Evolutionary conservation across 2,888 invertebrate species (phyloP), one percentile per base, ranked within the genome.

Genomic region (Zygaena filipendulae): DNA sequence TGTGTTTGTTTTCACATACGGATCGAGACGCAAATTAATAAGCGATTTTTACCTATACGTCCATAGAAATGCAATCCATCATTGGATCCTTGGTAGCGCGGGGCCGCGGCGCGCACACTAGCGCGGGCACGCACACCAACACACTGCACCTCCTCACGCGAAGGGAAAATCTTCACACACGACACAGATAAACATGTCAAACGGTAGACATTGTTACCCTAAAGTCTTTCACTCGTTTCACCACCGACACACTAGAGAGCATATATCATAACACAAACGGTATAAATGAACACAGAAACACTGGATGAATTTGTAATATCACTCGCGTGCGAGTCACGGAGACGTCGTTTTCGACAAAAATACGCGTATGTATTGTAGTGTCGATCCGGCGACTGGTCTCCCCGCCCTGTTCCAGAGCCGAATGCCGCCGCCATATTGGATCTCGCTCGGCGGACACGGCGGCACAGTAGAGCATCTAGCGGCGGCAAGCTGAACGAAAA

Each of bases 161-260:
- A 79, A 75, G 77, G 79, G 77, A 79, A 79, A 79, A 77, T 77
- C 79, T 77, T 79, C 79, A 77, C 74, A 77, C 74, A 79, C 77
- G 75, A 69, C 74, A 79, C 77, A 77, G 79, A 79, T 79, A 79
- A 79, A 79, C 79, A 79, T 79, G 79, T 79, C 79, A 79, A 79
- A 72, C 74, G 59, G 70, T 75, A 75, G 70, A 79, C 77, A 79
- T 77, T 71, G 75, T 77, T 75, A 72, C 75, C 70, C 66, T 68
- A 72, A 70, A 69, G 67, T 70, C 62, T 63, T 71, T 62, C 70
- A 72, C 74, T 69, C 62, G 75, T 69, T 67, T 64, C 72, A 74
- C 63, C 59, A 74, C 64, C 55, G 53, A 59, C 64, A 49, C 69
- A 79, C 69, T 46, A 67, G 64, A 52, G 51, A 38, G 42, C 79